phyloP scores from a whole-genome alignment of 2,888 invertebrate genomes.

The Caenorhabditis parvicauda region DNA sequence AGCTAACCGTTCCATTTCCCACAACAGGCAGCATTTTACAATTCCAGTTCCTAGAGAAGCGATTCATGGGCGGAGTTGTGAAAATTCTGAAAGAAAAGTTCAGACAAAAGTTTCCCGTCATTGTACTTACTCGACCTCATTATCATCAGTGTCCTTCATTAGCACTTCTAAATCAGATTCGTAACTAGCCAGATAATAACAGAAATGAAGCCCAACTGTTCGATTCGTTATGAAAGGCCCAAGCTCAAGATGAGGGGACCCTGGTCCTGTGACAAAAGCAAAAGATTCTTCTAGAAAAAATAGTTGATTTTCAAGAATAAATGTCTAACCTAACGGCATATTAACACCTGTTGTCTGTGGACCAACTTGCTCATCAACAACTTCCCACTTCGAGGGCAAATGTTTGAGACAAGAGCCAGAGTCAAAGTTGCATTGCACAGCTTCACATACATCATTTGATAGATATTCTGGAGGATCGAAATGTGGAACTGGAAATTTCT shows the following conservation, averaged over 20 bases:
- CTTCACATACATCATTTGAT: constrained; percentile 26
- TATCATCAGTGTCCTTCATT: constrained; percentile 3
- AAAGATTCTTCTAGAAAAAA: constrained; percentile 34
- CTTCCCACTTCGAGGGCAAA: constrained; percentile 24
- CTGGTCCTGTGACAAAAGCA: constrained; percentile 42
- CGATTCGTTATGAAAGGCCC: constrained; percentile 32
- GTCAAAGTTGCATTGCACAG: constrained; percentile 44
- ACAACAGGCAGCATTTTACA: constrained; percentile 35
- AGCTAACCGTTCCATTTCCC: constrained; percentile 35
- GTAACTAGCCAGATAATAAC: constrained; percentile 33
- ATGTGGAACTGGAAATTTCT: constrained; percentile 41
- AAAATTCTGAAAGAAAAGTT: constrained; percentile 14
- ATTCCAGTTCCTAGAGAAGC: constrained; percentile 26
- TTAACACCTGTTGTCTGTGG: constrained; percentile 22
- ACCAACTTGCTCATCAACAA: constrained; percentile 17
- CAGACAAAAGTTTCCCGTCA: too few species aligned
- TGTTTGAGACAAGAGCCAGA: constrained; percentile 30
- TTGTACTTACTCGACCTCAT: constrained; percentile 10
- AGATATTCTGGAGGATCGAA: constrained; percentile 27
- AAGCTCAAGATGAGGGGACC: constrained; percentile 25
- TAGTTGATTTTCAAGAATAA: background rate
- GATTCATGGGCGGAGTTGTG: constrained; percentile 4
- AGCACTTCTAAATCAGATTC: constrained; percentile 27
- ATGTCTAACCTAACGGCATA: constrained; percentile 14
- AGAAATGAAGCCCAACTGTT: constrained; percentile 45